Percentiles rank a stretch among this genome's conserved stretches.
phyloP scores from a whole-genome alignment of 2,888 invertebrate species.

The Acleris emargana region DNA sequence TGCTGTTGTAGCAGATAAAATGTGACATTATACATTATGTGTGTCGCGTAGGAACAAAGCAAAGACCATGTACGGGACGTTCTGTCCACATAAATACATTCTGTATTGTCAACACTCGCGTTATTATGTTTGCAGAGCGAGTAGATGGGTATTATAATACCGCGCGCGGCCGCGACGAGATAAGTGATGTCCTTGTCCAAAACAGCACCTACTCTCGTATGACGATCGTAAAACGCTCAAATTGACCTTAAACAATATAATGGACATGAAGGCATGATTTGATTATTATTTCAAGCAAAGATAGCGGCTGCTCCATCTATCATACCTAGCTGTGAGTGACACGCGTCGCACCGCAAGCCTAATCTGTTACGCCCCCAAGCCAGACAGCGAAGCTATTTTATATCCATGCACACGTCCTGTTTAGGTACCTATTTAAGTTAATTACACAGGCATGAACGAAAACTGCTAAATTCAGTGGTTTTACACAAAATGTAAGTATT shows the following conservation, averaged over 20 bases:
- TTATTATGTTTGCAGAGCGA: constrained; percentile 60
- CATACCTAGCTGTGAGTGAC: constrained; percentile 30
- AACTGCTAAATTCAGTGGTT: background rate
- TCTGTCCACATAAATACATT: constrained; percentile 42
- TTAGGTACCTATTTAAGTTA: constrained; percentile 6
- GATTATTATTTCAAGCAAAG: constrained; percentile 28
- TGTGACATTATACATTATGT: constrained; percentile 18
- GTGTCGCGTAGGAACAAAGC: constrained; percentile 30
- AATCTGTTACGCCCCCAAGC: constrained; percentile 34
- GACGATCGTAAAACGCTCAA: constrained; percentile 54
- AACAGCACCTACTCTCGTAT: constrained; percentile 34
- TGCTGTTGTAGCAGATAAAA: constrained; percentile 6
- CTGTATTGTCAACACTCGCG: constrained; percentile 48
- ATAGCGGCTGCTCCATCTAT: constrained; percentile 34
- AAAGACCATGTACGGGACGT: constrained; percentile 36
- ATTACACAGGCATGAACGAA: background rate
- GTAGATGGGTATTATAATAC: constrained; percentile 50
- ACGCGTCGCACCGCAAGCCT: constrained; percentile 25
- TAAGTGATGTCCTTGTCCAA: constrained; percentile 58
- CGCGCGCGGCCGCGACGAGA: constrained; percentile 51
- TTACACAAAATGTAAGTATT: background rate
- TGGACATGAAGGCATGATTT: constrained; percentile 11
- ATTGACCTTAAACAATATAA: constrained; percentile 48
- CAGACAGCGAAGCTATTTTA: constrained; percentile 29
- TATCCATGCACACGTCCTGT: constrained; percentile 10